A percentile compares a stretch with the other conserved stretches of the same genome.
These are phyloP conservation scores for Drosophila affinis DNA, from an alignment of 2,888 invertebrate species.

Conservation along the genomic window DNA sequence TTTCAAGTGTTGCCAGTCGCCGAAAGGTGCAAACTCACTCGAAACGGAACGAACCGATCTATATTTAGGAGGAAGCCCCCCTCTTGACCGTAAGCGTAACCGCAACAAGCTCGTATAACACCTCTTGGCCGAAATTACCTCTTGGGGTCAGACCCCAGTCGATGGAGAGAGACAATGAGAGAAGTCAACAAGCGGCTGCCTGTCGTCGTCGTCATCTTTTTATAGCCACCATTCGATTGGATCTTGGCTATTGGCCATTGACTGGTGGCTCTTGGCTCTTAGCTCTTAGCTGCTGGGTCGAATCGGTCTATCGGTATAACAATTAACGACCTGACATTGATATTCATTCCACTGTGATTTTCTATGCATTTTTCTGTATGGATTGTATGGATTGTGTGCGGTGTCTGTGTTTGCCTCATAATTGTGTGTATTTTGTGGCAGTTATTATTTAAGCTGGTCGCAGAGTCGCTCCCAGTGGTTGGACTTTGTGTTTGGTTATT, in stretches of 20 bases:
- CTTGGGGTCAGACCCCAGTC: conserved; percentile 21
- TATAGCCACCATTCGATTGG: conserved; percentile 40
- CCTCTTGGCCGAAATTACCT: conserved; percentile 38
- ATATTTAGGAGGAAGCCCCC: conserved; percentile 21
- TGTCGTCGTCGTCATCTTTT: conserved; percentile 42
- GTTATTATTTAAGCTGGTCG: conserved; percentile 71
- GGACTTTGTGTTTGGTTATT: conserved; percentile 29
- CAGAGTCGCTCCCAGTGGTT: background rate
- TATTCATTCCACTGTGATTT: conserved; percentile 59
- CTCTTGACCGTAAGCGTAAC: conserved; percentile 10
- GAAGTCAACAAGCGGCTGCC: conserved; percentile 38
- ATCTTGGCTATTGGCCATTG: conserved; percentile 1
- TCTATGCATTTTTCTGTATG: conserved; percentile 60
- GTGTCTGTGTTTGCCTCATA: conserved; percentile 48
- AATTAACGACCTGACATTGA: conserved; percentile 54
- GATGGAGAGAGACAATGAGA: conserved; percentile 20
- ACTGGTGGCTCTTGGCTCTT: background rate
- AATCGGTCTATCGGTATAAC: conserved; percentile 12
- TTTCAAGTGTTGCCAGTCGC: conserved; percentile 30
- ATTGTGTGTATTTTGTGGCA: conserved; percentile 64
- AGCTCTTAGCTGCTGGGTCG: background rate
- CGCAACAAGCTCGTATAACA: conserved; percentile 30
- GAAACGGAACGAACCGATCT: conserved; percentile 23
- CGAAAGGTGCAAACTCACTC: conserved; percentile 38
- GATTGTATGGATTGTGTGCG: background rate